Percentiles rank a stretch among this genome's conserved stretches.
Conservation (phyloP, 1,140 invertebrate species). For the Patella vulgata region DNA sequence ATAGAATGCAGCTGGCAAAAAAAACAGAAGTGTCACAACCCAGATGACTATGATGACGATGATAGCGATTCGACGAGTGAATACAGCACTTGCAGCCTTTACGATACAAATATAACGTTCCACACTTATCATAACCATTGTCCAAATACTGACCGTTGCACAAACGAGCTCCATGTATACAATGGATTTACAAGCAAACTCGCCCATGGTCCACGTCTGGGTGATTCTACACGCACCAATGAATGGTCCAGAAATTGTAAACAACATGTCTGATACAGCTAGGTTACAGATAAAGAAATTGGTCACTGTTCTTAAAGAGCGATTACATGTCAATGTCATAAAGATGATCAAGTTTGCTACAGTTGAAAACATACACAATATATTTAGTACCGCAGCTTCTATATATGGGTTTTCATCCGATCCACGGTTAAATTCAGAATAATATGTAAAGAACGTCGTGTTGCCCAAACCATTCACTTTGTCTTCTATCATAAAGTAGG, state of each 20-base stretch:
- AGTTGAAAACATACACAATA: slow-evolving; percentile 58
- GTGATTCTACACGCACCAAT: slow-evolving; percentile 44
- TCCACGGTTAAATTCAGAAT: slow-evolving; percentile 48
- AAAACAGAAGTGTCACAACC: slow-evolving; percentile 31
- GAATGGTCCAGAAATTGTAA: slow-evolving; percentile 41
- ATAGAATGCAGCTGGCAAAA: slow-evolving; percentile 42
- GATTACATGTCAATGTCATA: slow-evolving; percentile 33
- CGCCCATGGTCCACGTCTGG: slow-evolving; percentile 47
- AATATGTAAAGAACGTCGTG: slow-evolving; percentile 50
- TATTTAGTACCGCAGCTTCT: slow-evolving; percentile 35
- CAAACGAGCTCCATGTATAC: slow-evolving; percentile 45
- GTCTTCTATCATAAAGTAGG: slow-evolving; percentile 43
- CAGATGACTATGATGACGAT: slow-evolving; percentile 41
- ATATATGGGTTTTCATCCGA: slow-evolving; percentile 31
- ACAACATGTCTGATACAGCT: slow-evolving; percentile 49
- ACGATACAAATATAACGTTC: slow-evolving; percentile 52
- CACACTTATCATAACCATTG: slow-evolving; percentile 54
- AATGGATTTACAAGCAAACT: slow-evolving; percentile 41
- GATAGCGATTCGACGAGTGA: slow-evolving; percentile 29
- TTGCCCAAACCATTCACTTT: slow-evolving; percentile 54
- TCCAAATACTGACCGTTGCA: slow-evolving; percentile 52
- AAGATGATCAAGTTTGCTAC: slow-evolving; percentile 45
- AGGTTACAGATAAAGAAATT: slow-evolving; percentile 55
- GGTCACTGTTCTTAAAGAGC: slow-evolving; percentile 39
- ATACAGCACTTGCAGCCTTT: slow-evolving; percentile 14